Conservation (phyloP, 2,797 vertebrate species). For the Glossophaga mutica region DNA sequence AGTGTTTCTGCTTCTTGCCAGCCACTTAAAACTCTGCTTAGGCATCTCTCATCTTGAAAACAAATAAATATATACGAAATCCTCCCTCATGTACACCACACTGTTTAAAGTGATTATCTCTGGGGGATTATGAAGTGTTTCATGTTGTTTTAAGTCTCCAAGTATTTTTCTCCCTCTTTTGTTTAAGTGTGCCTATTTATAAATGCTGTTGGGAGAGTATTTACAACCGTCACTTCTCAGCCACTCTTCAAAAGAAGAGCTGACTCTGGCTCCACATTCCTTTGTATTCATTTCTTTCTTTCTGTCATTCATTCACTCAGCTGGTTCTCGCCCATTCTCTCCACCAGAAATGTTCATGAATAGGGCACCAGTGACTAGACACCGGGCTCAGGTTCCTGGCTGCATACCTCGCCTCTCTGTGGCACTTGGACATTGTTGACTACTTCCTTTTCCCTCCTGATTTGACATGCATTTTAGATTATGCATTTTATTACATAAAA, state of each 20-base stretch:
- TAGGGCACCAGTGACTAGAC: not conserved
- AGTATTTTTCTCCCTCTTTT: not conserved
- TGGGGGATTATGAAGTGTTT: not conserved
- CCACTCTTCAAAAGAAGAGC: not conserved
- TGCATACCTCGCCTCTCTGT: not conserved
- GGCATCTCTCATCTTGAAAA: not conserved
- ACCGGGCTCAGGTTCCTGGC: not conserved
- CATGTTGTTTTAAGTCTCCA: not conserved
- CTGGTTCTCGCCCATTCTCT: not conserved
- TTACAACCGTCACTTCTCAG: not conserved
- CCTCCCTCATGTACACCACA: not conserved
- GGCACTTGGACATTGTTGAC: not conserved
- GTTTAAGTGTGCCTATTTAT: not conserved
- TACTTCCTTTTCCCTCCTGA: not conserved
- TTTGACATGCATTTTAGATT: not conserved
- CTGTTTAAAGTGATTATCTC: not conserved
- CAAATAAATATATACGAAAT: not conserved
- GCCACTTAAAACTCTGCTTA: not conserved
- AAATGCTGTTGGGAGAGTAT: not conserved
- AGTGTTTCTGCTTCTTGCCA: not conserved
- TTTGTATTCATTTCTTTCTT: not conserved
- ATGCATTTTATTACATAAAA: not conserved
- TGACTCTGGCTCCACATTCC: not conserved
- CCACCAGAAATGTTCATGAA: not conserved
- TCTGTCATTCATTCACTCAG: not conserved